Conservation (phyloP, 1,140 invertebrate genomes). For the Halesus radiatus region DNA sequence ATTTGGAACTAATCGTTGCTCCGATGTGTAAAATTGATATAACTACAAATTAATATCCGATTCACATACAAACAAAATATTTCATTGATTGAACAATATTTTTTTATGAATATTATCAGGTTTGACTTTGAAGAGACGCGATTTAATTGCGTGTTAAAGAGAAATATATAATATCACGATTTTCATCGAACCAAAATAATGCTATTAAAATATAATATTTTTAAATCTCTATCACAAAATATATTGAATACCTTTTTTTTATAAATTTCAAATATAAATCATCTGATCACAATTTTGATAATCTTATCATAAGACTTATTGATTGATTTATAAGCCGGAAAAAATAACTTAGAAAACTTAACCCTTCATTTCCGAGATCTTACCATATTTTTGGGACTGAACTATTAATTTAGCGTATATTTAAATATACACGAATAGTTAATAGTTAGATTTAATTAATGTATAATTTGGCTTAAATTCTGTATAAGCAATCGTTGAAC, state of each 20-base stretch:
- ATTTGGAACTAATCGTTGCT: background rate
- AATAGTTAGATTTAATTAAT: background rate
- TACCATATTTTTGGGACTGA: background rate
- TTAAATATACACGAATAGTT: background rate
- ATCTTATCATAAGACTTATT: slow-evolving; percentile 20
- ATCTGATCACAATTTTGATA: slow-evolving; percentile 3
- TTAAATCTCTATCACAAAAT: too few species aligned
- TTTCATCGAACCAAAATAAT: background rate
- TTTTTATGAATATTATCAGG: too few species aligned
- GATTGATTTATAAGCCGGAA: slow-evolving; percentile 21
- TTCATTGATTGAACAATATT: background rate
- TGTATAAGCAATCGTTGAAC: slow-evolving; percentile 1
- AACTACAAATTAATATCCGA: background rate
- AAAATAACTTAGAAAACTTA: slow-evolving; percentile 6
- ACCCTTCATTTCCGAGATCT: slow-evolving; percentile 12
- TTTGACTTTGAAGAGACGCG: too few species aligned
- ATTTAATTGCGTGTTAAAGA: too few species aligned
- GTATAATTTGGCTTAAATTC: background rate
- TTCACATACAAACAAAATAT: background rate
- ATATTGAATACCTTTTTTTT: too few species aligned
- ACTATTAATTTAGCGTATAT: background rate
- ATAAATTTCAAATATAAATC: slow-evolving; percentile 7
- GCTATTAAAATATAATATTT: too few species aligned
- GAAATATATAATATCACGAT: background rate
- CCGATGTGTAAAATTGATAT: background rate